Evolutionary conservation across 2,888 invertebrate genomes (phyloP).

Genomic region (Melieria picta): DNA sequence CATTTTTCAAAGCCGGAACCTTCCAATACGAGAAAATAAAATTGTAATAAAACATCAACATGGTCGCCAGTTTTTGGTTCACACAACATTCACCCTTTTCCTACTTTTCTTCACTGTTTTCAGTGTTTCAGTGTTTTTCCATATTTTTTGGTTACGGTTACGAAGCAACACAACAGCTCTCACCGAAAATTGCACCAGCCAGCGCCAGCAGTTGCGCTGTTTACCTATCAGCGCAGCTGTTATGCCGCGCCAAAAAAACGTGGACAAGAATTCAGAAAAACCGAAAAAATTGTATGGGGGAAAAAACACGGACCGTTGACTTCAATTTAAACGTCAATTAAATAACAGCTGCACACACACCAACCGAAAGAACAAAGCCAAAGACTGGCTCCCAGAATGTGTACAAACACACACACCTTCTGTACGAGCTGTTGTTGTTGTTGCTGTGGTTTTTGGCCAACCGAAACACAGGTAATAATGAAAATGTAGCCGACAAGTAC

Average conservation of each 20-base stretch:
- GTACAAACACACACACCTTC: background rate
- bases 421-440: too few relatives aligned
- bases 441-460: too few relatives aligned
- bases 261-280: background rate
- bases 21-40: too few relatives aligned
- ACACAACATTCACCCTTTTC: too few relatives aligned
- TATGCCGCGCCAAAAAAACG: background rate
- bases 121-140: too few relatives aligned
- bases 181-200: constrained; percentile 1
- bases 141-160: too few relatives aligned
- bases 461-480: too few relatives aligned
- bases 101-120: too few relatives aligned
- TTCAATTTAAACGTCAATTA: constrained; percentile 22
- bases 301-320: background rate
- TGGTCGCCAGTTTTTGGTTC: too few relatives aligned
- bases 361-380: background rate
- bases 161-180: background rate
- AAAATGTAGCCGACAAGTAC: too few relatives aligned
- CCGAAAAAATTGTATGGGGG: background rate
- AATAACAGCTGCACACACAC: constrained; percentile 18
- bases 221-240: constrained; percentile 10
- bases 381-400: background rate
- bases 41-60: too few relatives aligned
- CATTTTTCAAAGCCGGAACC: too few relatives aligned
- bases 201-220: background rate